Evolutionary conservation across 2,888 invertebrate species (phyloP).

Genomic region (Nomada fabriciana): DNA sequence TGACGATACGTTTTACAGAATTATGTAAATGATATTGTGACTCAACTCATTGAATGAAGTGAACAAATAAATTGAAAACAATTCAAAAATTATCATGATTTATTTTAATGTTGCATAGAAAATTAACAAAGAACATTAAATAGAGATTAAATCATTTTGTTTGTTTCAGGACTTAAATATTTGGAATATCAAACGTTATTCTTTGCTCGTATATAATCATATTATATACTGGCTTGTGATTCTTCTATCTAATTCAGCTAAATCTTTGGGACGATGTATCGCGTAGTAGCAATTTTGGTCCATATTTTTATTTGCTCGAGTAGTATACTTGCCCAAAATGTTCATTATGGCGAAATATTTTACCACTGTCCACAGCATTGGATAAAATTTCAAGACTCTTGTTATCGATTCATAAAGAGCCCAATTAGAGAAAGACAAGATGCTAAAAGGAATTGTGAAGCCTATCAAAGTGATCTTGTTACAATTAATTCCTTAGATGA

Average conservation of each 20-base stretch:
- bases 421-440: slow-evolving; percentile 92
- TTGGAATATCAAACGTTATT: slow-evolving; percentile 12
- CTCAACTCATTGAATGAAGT: no score
- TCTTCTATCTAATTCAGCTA: neutral
- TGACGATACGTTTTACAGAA: no score
- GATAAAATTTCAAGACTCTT: slow-evolving; percentile 92
- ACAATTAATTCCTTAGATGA: slow-evolving; percentile 93
- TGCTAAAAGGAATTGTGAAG: slow-evolving; percentile 92
- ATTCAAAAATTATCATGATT: neutral
- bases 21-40: no score
- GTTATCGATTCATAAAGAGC: slow-evolving; percentile 96
- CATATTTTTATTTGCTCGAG: no score
- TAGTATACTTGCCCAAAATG: slow-evolving; percentile 68
- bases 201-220: no score
- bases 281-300: slow-evolving; percentile 6
- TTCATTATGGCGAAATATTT: slow-evolving; percentile 71
- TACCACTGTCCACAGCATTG: slow-evolving; percentile 93
- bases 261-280: slow-evolving; percentile 37
- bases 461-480: slow-evolving; percentile 92
- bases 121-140: neutral
- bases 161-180: slow-evolving; percentile 27
- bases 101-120: neutral
- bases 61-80: no score
- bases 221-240: neutral
- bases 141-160: neutral